Evolutionary conservation across 1,140 invertebrate species (phyloP).

Genomic region (Chironomus striatipennis): DNA sequence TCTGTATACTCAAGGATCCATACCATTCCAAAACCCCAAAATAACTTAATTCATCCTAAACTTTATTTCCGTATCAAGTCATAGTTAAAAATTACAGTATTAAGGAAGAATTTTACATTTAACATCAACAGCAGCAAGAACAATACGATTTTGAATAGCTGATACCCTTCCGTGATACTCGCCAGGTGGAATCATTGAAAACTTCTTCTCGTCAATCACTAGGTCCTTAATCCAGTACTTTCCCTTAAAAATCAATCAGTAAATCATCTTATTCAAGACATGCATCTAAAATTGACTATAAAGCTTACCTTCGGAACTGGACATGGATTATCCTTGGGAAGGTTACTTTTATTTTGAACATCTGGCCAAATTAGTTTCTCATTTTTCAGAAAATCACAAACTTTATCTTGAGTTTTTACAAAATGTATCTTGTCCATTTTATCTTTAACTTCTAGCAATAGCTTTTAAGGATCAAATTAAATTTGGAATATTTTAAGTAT

Average conservation of each 20-base stretch:
- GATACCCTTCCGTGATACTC: background rate
- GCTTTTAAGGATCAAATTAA: too few relatives aligned
- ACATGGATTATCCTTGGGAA: background rate
- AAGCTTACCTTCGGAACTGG: background rate
- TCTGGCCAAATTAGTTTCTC: background rate
- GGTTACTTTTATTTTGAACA: background rate
- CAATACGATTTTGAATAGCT: background rate
- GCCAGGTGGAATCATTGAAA: background rate
- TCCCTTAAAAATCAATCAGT: background rate
- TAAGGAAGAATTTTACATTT: too few relatives aligned
- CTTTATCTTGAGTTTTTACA: background rate
- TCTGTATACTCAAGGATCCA: too few relatives aligned
- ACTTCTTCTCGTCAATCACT: background rate
- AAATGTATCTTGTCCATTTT: background rate
- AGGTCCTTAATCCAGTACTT: background rate
- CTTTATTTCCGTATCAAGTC: too few relatives aligned
- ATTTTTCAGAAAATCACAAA: background rate
- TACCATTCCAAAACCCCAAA: too few relatives aligned
- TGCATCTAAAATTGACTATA: background rate
- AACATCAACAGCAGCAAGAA: background rate
- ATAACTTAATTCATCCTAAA: too few relatives aligned
- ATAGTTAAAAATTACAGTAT: too few relatives aligned
- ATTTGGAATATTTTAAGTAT: too few relatives aligned
- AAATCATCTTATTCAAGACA: background rate
- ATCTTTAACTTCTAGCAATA: background rate